These are phyloP conservation scores for Lymantria dispar DNA, from an alignment of 2,888 invertebrate genomes.

Conservation along the genomic window DNA sequence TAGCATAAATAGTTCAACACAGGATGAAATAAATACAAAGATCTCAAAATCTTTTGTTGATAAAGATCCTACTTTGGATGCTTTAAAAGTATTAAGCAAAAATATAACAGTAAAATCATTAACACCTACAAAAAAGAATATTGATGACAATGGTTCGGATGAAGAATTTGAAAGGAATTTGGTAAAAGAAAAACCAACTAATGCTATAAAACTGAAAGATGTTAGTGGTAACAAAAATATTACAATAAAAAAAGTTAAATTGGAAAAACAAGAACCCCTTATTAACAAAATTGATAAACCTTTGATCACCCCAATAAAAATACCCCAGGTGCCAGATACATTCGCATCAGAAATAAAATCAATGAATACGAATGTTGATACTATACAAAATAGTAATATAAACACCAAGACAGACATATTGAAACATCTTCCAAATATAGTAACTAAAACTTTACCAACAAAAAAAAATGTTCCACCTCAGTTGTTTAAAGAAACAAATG, in stretches of 20 bases:
- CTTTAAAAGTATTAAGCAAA: constrained; percentile 47
- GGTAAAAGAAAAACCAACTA: constrained; percentile 3
- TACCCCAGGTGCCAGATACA: constrained; percentile 5
- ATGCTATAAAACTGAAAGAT: constrained; percentile 5
- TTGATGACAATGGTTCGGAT: constrained; percentile 26
- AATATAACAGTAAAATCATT: constrained; percentile 49
- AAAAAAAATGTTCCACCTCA: constrained; percentile 17
- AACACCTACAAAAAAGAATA: constrained; percentile 19
- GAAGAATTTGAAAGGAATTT: constrained; percentile 15
- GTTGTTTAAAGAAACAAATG: constrained; percentile 19
- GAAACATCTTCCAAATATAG: constrained; percentile 56
- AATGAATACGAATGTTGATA: constrained; percentile 12
- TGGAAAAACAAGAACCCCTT: constrained; percentile 1
- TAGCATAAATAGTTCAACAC: background rate
- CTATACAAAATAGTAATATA: constrained; percentile 25
- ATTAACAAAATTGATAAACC: constrained; percentile 1
- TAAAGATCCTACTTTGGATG: constrained; percentile 28
- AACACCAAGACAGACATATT: constrained; percentile 45
- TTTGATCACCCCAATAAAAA: background rate
- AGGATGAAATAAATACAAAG: constrained; percentile 1
- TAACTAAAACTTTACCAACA: constrained; percentile 47
- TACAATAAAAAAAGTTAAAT: constrained; percentile 19
- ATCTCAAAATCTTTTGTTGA: constrained; percentile 14
- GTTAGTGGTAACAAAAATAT: constrained; percentile 17
- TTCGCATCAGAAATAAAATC: constrained; percentile 11